These are phyloP conservation scores for Oscheius myriophilus DNA, from an alignment of 2,888 invertebrate species.

Conservation along the genomic window DNA sequence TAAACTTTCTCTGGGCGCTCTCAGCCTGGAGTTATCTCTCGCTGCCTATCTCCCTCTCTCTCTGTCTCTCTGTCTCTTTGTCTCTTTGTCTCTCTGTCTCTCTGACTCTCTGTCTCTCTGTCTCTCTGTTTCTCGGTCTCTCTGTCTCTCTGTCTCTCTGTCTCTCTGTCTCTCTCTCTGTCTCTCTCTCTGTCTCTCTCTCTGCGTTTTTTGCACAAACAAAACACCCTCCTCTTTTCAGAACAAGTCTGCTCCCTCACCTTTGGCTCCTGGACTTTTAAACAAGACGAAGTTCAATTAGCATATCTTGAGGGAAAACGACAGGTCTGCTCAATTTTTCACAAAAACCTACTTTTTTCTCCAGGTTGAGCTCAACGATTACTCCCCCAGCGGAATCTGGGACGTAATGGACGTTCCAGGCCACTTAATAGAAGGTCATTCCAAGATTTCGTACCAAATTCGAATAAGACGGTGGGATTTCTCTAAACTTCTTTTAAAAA, in stretches of 20 bases:
- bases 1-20: too few species aligned
- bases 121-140: too few species aligned
- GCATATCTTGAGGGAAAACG: constrained; percentile 65
- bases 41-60: too few species aligned
- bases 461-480: constrained; percentile 61
- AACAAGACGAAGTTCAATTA: constrained; percentile 86
- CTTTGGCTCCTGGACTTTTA: constrained; percentile 98
- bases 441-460: constrained; percentile 68
- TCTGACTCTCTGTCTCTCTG: too few species aligned
- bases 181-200: too few species aligned
- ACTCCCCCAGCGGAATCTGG: constrained; percentile 98
- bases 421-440: constrained; percentile 83
- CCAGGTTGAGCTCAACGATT: constrained; percentile 91
- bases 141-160: too few species aligned
- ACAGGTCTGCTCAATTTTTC: constrained; percentile 42
- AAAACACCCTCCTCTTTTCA: constrained; percentile 29
- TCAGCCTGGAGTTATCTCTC: too few species aligned
- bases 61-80: too few species aligned
- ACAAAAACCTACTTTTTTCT: constrained; percentile 5
- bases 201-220: too few species aligned
- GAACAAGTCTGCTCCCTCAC: constrained; percentile 99
- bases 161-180: too few species aligned
- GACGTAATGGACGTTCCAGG: constrained; percentile 87
- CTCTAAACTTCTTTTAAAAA: background rate
- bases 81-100: too few species aligned